phyloP scores from a whole-genome alignment of 2,888 invertebrate species.

The Smittia sp. region DNA sequence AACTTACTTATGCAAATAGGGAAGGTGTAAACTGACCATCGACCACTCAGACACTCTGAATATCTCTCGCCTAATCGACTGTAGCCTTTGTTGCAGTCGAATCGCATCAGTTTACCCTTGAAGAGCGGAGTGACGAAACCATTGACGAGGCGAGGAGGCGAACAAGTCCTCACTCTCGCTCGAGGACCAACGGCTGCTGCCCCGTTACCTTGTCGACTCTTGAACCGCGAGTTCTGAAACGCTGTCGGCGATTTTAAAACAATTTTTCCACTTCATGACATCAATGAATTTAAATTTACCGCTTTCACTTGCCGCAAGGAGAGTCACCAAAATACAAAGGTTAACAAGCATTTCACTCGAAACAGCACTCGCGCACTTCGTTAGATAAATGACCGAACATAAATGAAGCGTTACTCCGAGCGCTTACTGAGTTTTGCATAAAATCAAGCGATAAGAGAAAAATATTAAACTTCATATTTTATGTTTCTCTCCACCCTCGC shows the following conservation, averaged over 20 bases:
- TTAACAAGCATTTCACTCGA: not conserved
- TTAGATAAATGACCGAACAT: not conserved
- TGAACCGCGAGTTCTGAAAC: not conserved
- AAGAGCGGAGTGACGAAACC: conserved; percentile 1
- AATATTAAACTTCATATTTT: conserved; percentile 9
- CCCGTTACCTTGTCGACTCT: not conserved
- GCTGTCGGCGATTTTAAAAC: not conserved
- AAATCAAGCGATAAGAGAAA: conserved; percentile 12
- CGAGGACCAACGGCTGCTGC: not conserved
- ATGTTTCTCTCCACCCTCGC: not conserved
- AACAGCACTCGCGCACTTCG: not conserved
- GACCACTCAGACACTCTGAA: conserved; percentile 16
- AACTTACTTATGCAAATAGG: conserved; percentile 39
- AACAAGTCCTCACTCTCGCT: not conserved
- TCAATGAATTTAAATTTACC: conserved; percentile 6
- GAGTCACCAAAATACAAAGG: not conserved
- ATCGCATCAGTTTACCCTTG: conserved; percentile 37
- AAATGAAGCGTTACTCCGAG: not conserved
- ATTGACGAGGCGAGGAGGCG: conserved; percentile 19
- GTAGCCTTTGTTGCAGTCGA: conserved; percentile 37
- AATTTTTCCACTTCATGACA: not conserved
- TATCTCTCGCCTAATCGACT: conserved; percentile 20
- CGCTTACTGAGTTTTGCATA: not conserved
- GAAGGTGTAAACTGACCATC: conserved; percentile 29
- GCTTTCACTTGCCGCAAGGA: not conserved